Conservation (phyloP, 2,888 invertebrate genomes). For the Aromia moschata region DNA sequence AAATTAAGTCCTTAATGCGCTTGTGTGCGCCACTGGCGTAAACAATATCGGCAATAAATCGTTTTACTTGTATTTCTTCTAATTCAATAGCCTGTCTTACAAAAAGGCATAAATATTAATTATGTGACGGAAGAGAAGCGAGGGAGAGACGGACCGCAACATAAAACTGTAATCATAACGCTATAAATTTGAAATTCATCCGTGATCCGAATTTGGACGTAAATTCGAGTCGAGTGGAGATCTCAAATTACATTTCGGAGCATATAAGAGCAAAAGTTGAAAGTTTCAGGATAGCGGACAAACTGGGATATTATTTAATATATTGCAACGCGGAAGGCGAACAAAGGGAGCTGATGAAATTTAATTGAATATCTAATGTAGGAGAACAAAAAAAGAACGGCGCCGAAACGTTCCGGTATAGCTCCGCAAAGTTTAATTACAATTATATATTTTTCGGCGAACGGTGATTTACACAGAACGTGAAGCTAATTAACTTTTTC, state of each 20-base stretch:
- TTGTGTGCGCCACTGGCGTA: not conserved
- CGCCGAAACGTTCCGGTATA: not conserved
- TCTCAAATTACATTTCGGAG: constrained; percentile 22
- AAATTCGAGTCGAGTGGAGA: constrained; percentile 11
- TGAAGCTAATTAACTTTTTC: not conserved
- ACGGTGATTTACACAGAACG: constrained; percentile 1
- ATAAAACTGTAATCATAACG: constrained; percentile 25
- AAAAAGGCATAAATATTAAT: constrained; percentile 17
- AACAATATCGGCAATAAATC: constrained; percentile 3
- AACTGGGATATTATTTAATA: constrained; percentile 18
- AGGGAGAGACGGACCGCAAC: constrained; percentile 1
- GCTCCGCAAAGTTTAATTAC: constrained; percentile 1
- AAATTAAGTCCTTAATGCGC: too few species aligned
- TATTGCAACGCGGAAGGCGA: constrained; percentile 7
- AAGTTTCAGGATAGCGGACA: constrained; percentile 13
- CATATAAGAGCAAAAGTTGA: constrained; percentile 18
- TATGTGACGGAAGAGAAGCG: constrained; percentile 1
- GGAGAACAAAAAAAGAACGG: not conserved
- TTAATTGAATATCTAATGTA: constrained; percentile 12
- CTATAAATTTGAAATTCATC: constrained; percentile 27
- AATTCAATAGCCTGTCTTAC: not conserved
- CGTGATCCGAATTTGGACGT: constrained; percentile 25
- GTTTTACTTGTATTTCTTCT: not conserved
- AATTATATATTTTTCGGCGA: constrained; percentile 2
- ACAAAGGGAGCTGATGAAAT: constrained; percentile 3